phyloP scores from a whole-genome alignment of 2,888 invertebrate genomes.

The Netelia melanura region DNA sequence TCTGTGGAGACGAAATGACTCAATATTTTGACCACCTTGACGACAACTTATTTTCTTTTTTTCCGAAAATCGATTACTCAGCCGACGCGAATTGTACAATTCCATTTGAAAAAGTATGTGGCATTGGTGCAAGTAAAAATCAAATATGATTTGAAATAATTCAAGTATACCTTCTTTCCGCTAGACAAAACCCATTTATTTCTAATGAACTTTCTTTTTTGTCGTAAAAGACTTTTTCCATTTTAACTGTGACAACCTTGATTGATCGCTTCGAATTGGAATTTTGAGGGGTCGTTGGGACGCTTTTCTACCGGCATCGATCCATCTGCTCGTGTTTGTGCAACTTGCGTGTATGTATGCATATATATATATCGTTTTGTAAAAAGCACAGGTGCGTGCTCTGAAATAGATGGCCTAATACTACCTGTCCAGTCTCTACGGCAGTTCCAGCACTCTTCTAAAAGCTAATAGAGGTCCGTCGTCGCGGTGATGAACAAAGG shows the following conservation, averaged over 20 bases:
- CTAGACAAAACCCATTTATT: background rate
- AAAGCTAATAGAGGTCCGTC: slow-evolving; percentile 67
- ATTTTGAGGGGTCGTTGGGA: slow-evolving; percentile 16
- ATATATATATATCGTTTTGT: slow-evolving; percentile 12
- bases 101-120: too few relatives aligned
- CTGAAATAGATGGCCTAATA: slow-evolving; percentile 41
- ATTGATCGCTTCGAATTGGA: background rate
- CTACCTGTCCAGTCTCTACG: slow-evolving; percentile 62
- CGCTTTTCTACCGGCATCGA: slow-evolving; percentile 23
- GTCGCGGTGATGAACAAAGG: slow-evolving; percentile 69
- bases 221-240: background rate
- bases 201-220: background rate
- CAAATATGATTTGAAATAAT: background rate
- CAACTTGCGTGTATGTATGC: background rate
- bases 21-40: slow-evolving; percentile 11
- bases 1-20: background rate
- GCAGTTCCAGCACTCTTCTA: slow-evolving; percentile 58
- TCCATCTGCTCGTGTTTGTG: slow-evolving; percentile 47
- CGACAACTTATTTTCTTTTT: background rate
- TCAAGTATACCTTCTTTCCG: background rate
- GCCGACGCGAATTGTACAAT: background rate
- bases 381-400: slow-evolving; percentile 64
- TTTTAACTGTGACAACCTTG: background rate
- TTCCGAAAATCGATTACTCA: background rate
- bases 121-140: background rate